These are phyloP conservation scores for Oryctes rhinoceros DNA, from an alignment of 1,140 invertebrate species.

Conservation along the genomic window DNA sequence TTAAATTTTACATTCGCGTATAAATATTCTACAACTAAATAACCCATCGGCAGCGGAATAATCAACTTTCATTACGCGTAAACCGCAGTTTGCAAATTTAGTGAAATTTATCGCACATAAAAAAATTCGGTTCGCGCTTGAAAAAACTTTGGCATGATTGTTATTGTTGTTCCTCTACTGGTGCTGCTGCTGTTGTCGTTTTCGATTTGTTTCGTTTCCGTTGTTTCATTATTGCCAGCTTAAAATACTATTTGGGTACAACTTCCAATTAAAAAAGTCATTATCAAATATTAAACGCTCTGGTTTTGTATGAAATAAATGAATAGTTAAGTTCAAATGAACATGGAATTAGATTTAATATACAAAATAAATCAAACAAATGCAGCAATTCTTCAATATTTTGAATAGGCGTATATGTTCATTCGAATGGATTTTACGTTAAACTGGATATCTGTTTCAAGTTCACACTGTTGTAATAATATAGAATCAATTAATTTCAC, in stretches of 20 bases:
- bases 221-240: constrained; percentile 12
- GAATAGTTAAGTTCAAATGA: background rate
- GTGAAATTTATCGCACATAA: background rate
- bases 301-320: background rate
- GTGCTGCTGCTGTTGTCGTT: background rate
- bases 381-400: too few relatives aligned
- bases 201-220: constrained; percentile 23
- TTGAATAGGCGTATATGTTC: too few relatives aligned
- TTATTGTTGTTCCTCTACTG: background rate
- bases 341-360: too few relatives aligned
- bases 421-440: too few relatives aligned
- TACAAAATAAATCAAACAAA: too few relatives aligned
- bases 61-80: constrained; percentile 25
- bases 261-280: constrained; percentile 10
- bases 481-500: too few relatives aligned
- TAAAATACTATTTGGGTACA: background rate
- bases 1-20: constrained; percentile 1
- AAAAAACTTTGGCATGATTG: background rate
- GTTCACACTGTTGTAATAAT: too few relatives aligned
- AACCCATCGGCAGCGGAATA: background rate
- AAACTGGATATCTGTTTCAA: too few relatives aligned
- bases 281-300: background rate
- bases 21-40: constrained; percentile 37
- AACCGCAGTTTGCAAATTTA: constrained; percentile 24
- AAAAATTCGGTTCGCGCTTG: background rate